Percentiles rank a stretch among this genome's conserved stretches.
These are phyloP conservation scores for Hephaestus fuliginosus DNA, from an alignment of 2,797 vertebrate species.

Conservation along the genomic window DNA sequence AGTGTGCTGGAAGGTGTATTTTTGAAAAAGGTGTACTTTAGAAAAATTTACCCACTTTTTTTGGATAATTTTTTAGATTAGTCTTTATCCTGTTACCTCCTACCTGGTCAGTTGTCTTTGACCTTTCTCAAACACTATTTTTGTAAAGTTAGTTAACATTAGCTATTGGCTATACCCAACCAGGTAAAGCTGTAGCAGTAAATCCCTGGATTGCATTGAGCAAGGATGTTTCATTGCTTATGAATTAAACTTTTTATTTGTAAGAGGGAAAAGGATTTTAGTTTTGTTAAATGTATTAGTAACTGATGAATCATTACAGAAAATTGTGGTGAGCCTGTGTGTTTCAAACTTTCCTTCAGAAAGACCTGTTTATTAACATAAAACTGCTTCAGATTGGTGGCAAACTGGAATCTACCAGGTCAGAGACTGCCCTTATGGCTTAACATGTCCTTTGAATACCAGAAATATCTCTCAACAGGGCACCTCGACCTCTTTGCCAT, in stretches of 20 bases:
- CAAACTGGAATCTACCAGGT: neutral
- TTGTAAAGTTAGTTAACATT: neutral
- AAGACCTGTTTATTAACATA: neutral
- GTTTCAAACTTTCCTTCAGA: neutral
- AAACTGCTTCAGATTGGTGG: neutral
- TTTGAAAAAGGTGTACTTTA: neutral
- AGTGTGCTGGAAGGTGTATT: neutral
- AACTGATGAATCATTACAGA: slow-evolving; percentile 2
- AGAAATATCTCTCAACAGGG: slow-evolving; percentile 25
- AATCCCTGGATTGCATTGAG: neutral
- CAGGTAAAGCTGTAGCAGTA: neutral
- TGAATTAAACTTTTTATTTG: neutral
- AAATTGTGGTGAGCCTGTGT: neutral
- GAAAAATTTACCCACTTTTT: too few species aligned
- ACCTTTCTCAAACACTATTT: too few species aligned
- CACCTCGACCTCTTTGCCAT: neutral
- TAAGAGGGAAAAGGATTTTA: neutral
- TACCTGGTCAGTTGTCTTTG: too few species aligned
- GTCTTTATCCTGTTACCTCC: too few species aligned
- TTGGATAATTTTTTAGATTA: too few species aligned
- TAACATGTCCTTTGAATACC: neutral
- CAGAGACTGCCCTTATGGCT: neutral
- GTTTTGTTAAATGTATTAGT: too few species aligned
- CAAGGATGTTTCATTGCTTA: neutral
- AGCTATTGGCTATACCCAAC: neutral